Evolutionary conservation across 2,888 invertebrate genomes (phyloP), one percentile per base, ranked within the genome.

Genomic region (Rhyacophila evoluta): DNA sequence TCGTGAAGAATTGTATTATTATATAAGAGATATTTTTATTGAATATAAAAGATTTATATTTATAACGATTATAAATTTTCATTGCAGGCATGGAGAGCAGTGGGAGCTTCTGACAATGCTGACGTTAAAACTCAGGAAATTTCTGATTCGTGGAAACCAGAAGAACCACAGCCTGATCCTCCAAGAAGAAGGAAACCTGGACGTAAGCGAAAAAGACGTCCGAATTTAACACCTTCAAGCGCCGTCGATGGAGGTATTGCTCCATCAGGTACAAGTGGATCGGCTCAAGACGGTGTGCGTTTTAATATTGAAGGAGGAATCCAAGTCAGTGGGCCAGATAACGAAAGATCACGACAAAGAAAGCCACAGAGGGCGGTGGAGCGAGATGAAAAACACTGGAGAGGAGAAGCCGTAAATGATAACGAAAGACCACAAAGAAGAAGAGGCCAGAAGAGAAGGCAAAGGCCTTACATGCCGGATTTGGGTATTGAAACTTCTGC

Each of bases 171-270:
- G 28, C 87, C 87, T 29, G 86, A 87, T 77, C 84, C 84, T 0
- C 86, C 87, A 3, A 88, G 88, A 84, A 87, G 90, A 3, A 86
- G 91, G 38, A 86, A 91, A 82, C 84, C 87, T 8, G 86, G 86
- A 1, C 89, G 92, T 10, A 93, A 93, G 86, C 89, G 93, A 77
- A 93, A 92, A 86, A 88, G 92, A 77, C 88, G 92, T 69, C 93
- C 92, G n/a, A 88, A 89, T 75, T 19, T 19, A 55, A 82, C 85
- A 28, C 81, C 83, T 15, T 86, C 86, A 71, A 86, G 86, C 36
- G 81, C 84, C 6, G 83, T 83, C 15, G 83, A 79, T 38, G 73
- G 78, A 25, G 82, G 83, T 39, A 77, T 73, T 12, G 79, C 80
- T 19, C 29, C 55, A 33, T 77, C 70, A 4, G 76, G 74, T 71